These are phyloP conservation scores for Achlya flavicornis DNA, from an alignment of 2,888 invertebrate genomes.

Conservation along the genomic window DNA sequence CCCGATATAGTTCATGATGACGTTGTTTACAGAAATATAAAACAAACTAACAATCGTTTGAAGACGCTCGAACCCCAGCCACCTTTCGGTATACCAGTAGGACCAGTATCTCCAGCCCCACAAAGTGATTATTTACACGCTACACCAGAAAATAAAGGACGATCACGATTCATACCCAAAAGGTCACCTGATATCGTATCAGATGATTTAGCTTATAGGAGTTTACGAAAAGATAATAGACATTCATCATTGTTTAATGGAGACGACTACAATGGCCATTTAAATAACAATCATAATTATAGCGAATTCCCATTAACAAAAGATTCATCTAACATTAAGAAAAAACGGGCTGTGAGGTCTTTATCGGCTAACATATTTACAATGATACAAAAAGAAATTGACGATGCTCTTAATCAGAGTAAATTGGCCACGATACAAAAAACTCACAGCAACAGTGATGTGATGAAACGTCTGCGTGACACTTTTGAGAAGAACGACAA, in stretches of 20 bases:
- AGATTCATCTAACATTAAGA: constrained; percentile 82
- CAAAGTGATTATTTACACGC: constrained; percentile 94
- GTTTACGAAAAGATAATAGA: constrained; percentile 90
- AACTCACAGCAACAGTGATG: constrained; percentile 85
- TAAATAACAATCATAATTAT: constrained; percentile 75
- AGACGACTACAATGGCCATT: constrained; percentile 75
- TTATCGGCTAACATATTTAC: constrained; percentile 93
- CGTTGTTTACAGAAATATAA: constrained; percentile 91
- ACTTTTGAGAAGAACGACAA: constrained; percentile 76
- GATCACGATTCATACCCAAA: constrained; percentile 86
- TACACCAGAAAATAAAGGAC: constrained; percentile 84
- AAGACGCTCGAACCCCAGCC: constrained; percentile 92
- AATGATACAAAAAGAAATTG: constrained; percentile 87
- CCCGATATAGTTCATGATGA: constrained; percentile 93
- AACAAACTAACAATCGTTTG: constrained; percentile 88
- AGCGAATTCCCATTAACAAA: constrained; percentile 64
- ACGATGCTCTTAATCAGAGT: constrained; percentile 82
- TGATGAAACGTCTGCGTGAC: constrained; percentile 77
- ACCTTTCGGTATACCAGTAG: constrained; percentile 95
- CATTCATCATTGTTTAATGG: constrained; percentile 80
- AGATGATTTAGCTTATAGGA: constrained; percentile 94
- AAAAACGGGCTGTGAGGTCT: constrained; percentile 91
- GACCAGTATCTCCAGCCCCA: constrained; percentile 91
- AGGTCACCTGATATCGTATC: constrained; percentile 92
- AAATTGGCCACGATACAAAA: constrained; percentile 82